These are phyloP conservation scores for Falco columbarius DNA, from an alignment of 2,797 vertebrate genomes.

Conservation along the genomic window DNA sequence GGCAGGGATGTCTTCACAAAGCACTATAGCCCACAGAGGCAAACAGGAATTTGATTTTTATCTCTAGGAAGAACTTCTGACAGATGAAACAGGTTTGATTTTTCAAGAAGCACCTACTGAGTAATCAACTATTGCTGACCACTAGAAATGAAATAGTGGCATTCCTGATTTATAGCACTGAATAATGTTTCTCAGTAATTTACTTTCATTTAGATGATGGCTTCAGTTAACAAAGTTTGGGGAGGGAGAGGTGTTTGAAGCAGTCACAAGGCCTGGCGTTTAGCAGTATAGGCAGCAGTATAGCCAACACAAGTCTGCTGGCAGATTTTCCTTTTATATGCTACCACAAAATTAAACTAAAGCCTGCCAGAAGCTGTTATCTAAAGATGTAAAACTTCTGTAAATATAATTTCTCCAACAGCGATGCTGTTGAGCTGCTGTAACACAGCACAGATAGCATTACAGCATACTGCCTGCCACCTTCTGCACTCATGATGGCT, in stretches of 20 bases:
- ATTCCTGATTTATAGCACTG: neutral
- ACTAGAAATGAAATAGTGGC: neutral
- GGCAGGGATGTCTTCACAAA: neutral
- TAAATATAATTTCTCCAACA: neutral
- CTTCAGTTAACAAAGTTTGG: neutral
- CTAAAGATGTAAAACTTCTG: conserved; percentile 17
- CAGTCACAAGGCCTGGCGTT: neutral
- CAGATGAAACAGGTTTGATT: neutral
- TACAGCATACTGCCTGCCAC: neutral
- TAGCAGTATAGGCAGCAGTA: neutral
- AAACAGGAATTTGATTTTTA: neutral
- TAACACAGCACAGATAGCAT: neutral
- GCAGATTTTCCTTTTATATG: neutral
- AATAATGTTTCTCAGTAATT: neutral
- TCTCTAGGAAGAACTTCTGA: neutral
- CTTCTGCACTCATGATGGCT: neutral
- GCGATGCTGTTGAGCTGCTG: neutral
- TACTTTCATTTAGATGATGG: neutral
- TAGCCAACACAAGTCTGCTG: neutral
- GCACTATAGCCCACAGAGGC: neutral
- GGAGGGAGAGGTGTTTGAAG: neutral
- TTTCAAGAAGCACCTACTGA: neutral
- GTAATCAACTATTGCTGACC: neutral
- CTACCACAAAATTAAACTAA: conserved; percentile 29
- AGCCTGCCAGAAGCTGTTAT: conserved; percentile 28